These are phyloP conservation scores for Anagrus nilaparvatae DNA, from an alignment of 1,140 invertebrate species.

Conservation along the genomic window DNA sequence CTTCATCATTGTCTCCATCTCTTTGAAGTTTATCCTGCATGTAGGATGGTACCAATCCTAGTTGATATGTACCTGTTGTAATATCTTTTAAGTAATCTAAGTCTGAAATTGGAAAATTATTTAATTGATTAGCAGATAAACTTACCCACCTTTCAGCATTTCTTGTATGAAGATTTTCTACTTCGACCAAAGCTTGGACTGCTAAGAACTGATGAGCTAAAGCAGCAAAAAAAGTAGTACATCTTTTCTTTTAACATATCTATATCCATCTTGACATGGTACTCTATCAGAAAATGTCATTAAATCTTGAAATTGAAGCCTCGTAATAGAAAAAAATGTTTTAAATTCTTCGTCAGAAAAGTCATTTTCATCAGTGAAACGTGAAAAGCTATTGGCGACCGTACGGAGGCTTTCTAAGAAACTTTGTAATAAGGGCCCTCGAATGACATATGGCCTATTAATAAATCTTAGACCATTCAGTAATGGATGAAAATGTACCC, in stretches of 20 bases:
- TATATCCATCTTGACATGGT: conserved; percentile 1
- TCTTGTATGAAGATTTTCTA: conserved; percentile 3
- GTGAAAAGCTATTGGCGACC: not conserved
- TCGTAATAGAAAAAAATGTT: not conserved
- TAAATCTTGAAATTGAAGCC: conserved; percentile 6
- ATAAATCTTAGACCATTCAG: conserved; percentile 4
- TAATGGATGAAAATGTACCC: conserved; percentile 1
- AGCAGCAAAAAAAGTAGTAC: conserved; percentile 13
- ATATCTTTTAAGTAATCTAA: conserved; percentile 3
- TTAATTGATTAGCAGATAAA: not conserved
- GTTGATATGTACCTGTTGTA: conserved; percentile 7
- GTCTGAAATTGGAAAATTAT: conserved; percentile 2
- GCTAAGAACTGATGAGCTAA: no score
- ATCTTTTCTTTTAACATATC: conserved; percentile 10
- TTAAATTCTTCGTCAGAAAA: conserved; percentile 11
- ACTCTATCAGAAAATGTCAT: conserved; percentile 9
- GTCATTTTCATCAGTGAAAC: conserved; percentile 8
- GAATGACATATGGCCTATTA: conserved; percentile 7
- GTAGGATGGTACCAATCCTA: conserved; percentile 2
- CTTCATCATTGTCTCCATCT: not conserved
- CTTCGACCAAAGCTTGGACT: conserved; percentile 4
- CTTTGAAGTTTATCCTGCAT: conserved; percentile 6
- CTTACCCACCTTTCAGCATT: not conserved
- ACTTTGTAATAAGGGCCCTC: conserved; percentile 4
- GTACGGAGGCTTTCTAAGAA: conserved; percentile 12